Conservation (phyloP, 2,113 vertebrate genomes). For the Sigmodon hispidus region DNA sequence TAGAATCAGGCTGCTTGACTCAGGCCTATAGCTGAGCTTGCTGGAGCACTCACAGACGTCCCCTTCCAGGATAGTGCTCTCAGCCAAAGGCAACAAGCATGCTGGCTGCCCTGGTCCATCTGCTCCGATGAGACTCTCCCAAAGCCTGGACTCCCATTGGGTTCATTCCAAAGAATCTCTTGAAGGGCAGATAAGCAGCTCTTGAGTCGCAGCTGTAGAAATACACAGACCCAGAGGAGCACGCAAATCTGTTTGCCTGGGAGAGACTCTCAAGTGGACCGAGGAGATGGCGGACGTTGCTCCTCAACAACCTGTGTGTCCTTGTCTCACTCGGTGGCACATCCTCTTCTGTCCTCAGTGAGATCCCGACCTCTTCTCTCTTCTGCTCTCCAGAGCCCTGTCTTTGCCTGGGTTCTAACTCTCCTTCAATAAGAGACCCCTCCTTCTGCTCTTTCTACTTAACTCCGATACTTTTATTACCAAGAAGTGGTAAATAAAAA, state of each 20-base stretch:
- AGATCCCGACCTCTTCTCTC: neutral
- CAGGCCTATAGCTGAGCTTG: slow-evolving; percentile 26
- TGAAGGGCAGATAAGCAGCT: slow-evolving; percentile 69
- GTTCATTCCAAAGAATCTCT: slow-evolving; percentile 74
- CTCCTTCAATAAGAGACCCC: neutral
- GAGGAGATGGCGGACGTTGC: neutral
- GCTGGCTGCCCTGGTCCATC: slow-evolving; percentile 66
- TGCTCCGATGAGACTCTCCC: slow-evolving; percentile 73
- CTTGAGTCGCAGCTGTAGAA: slow-evolving; percentile 75
- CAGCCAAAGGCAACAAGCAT: slow-evolving; percentile 78
- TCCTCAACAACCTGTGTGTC: neutral
- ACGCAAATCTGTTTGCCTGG: neutral
- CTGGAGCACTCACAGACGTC: slow-evolving; percentile 39
- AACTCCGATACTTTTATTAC: neutral
- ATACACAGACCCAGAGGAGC: slow-evolving; percentile 44
- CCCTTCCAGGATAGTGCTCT: slow-evolving; percentile 18
- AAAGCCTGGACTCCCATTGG: slow-evolving; percentile 71
- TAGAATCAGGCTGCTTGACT: slow-evolving; percentile 1
- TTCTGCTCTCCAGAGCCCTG: neutral
- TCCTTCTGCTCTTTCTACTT: neutral
- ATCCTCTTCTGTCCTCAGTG: neutral
- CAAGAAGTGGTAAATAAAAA: neutral
- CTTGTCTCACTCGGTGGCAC: neutral
- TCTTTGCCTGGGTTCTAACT: neutral
- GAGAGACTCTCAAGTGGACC: neutral